Evolutionary conservation across 2,113 vertebrate species (phyloP), one percentile per base, ranked within the genome.

Genomic region (Gobius niger): DNA sequence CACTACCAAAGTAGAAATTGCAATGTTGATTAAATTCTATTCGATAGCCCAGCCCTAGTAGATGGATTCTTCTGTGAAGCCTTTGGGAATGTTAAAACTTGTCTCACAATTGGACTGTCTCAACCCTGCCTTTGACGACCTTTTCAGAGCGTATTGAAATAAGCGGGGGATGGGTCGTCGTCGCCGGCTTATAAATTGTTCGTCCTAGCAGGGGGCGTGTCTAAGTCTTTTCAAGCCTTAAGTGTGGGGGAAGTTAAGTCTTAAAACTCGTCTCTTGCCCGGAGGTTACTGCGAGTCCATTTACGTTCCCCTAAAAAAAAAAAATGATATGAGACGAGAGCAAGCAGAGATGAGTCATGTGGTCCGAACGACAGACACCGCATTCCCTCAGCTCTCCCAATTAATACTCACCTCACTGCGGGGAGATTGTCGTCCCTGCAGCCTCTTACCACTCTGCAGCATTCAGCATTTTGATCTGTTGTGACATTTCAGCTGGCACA

Each of bases 141-240:
- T 60, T n/a, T 41, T 9, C 24, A 60, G n/a, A 60, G 57, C 8
- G 12, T 60, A 42, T 60, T 44, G 67, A 47, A 73, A 82, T 72
- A 70, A 77, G 75, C 0, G 81, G 90, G 88, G 87, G 86, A 83
- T 83, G 83, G 87, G 79, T 47, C 68, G 71, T 68, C 83, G 82
- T 85, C 75, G 77, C 81, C 68, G 65, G 82, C 82, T 89, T 86
- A 83, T 88, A 90, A 80, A 90, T 90, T 87, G 75, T 75, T 70
- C 49, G 79, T 69, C 85, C 78, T 69, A 54, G 78, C 78, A 40
- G 75, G 75, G 87, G 84, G 82, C 68, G 75, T 82, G 73, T 68
- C 68, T 65, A 81, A 61, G 68, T 76, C 82, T 75, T 85, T 84
- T 85, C 63, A 85, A 67, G 65, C 64, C 42, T 34, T 69, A 81